These are phyloP conservation scores for human (Homo sapiens) DNA, from an alignment of 2,113 vertebrate species.

Conservation along the genomic window DNA sequence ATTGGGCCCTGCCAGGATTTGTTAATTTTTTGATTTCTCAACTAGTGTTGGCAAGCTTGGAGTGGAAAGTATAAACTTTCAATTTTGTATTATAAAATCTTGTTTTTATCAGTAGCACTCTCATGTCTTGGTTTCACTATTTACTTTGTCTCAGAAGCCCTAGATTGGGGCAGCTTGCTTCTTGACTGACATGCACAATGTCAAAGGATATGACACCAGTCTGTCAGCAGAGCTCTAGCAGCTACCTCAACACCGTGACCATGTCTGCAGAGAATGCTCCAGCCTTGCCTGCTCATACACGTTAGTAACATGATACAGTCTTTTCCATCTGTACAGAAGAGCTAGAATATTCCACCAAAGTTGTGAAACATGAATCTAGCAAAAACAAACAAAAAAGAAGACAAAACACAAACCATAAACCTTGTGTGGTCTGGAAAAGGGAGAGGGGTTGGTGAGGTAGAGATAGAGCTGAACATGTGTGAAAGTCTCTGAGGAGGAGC, in stretches of 20 bases:
- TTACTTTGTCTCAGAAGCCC: neutral
- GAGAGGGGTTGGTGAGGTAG: neutral
- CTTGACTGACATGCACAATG: neutral
- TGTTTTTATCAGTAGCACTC: neutral
- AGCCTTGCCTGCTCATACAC: neutral
- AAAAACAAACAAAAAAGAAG: neutral
- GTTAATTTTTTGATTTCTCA: constrained; percentile 1
- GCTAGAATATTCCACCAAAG: neutral
- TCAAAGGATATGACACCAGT: neutral
- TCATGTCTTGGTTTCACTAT: neutral
- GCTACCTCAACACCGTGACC: neutral
- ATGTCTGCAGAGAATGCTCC: neutral
- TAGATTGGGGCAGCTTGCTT: neutral
- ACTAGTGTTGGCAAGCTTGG: neutral
- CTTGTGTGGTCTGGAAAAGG: neutral
- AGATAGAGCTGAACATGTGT: neutral
- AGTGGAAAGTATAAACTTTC: neutral
- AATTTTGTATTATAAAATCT: neutral
- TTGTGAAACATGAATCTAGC: neutral
- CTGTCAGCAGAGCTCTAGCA: neutral
- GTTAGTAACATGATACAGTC: neutral
- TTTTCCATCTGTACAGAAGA: neutral
- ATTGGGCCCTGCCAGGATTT: too few species aligned
- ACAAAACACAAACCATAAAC: neutral
- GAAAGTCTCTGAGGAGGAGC: neutral